phyloP scores from a whole-genome alignment of 1,140 invertebrate species.

The Gonatopus flavifemur region DNA sequence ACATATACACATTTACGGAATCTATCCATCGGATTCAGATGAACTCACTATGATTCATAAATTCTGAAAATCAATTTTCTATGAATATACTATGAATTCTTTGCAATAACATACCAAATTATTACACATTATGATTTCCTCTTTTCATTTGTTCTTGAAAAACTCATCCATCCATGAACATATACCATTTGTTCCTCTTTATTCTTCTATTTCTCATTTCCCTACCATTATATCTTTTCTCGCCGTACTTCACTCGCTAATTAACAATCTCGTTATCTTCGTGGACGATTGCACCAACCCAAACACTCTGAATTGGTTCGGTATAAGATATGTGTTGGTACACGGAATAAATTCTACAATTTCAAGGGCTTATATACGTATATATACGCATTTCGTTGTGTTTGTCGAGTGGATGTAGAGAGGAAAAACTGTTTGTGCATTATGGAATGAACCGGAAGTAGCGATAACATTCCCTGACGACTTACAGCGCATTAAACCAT shows the following conservation, averaged over 20 bases:
- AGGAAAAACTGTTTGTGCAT: conserved; percentile 25
- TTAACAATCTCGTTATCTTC: conserved; percentile 32
- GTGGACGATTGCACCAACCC: conserved; percentile 13
- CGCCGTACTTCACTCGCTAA: conserved; percentile 14
- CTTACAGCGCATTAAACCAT: no score
- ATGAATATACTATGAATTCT: no score
- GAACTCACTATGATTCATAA: no score
- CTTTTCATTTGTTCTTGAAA: no score
- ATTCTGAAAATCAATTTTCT: no score
- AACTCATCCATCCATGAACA: background rate
- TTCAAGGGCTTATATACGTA: no score
- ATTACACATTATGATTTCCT: no score
- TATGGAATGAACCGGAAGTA: conserved; percentile 18
- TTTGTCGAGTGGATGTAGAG: background rate
- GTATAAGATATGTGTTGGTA: no score
- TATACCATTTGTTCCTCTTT: background rate
- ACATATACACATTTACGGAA: no score
- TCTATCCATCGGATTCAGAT: no score
- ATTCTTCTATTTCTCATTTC: background rate
- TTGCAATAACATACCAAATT: no score
- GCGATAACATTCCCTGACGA: conserved; percentile 15
- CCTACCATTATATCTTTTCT: background rate
- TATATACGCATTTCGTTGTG: conserved; percentile 14
- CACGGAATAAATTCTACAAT: no score
- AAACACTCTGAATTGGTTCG: conserved; percentile 17